These are phyloP conservation scores for Taenaris catops DNA, from an alignment of 2,888 invertebrate species.

Conservation along the genomic window DNA sequence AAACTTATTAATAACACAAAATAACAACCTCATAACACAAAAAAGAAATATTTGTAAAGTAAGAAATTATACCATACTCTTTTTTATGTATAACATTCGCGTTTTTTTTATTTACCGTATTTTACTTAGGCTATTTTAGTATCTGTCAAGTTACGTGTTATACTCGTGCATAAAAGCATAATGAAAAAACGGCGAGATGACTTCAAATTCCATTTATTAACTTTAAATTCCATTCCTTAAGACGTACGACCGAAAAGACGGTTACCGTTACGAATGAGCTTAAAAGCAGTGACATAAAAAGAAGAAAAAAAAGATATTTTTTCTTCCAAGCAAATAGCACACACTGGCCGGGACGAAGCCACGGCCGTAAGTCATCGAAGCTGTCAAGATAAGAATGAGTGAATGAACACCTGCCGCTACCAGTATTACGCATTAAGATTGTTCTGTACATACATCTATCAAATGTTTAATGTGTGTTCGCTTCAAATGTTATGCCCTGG, in stretches of 20 bases:
- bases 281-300: conserved; percentile 64
- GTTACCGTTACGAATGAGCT: conserved; percentile 75
- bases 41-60: too few species aligned
- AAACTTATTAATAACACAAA: too few species aligned
- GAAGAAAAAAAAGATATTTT: conserved; percentile 27
- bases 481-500: too few species aligned
- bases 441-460: too few species aligned
- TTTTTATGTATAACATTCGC: too few species aligned
- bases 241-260: conserved; percentile 57
- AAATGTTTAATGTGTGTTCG: too few species aligned
- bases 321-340: conserved; percentile 64
- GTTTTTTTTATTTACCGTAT: too few species aligned
- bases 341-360: conserved; percentile 53
- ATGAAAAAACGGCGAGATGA: conserved; percentile 50
- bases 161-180: conserved; percentile 41
- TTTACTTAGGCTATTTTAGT: conserved; percentile 24
- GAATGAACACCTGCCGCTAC: conserved; percentile 77
- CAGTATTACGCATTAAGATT: conserved; percentile 74
- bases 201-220: too few species aligned
- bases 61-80: too few species aligned
- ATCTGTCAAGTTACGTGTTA: conserved; percentile 57
- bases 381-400: conserved; percentile 78
- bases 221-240: conserved; percentile 54
- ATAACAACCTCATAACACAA: too few species aligned
- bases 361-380: conserved; percentile 72